A percentile compares a stretch with the other conserved stretches of the same genome.
Conservation (phyloP, 30 jellyfish, hydroid and myxozoan genomes). For the Catostylus mosaicus region DNA sequence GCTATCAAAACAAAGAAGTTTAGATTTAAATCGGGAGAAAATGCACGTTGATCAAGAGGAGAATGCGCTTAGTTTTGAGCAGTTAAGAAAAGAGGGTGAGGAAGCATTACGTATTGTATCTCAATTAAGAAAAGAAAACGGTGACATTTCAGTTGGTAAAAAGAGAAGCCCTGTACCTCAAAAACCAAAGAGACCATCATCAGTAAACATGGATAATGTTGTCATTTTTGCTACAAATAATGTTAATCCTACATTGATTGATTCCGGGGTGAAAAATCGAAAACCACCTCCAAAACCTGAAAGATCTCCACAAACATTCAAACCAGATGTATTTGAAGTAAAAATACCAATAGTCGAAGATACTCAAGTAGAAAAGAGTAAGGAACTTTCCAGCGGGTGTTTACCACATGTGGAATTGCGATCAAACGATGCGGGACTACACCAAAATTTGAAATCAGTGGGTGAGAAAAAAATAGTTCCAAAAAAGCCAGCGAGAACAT, state of each 20-base stretch:
- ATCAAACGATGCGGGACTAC: conserved; percentile 28
- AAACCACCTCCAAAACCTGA: conserved; percentile 50
- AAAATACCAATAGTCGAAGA: not conserved
- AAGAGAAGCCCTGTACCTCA: conserved; percentile 53
- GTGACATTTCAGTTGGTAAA: conserved; percentile 1
- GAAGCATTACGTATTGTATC: conserved; percentile 55
- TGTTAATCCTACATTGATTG: not conserved
- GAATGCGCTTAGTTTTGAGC: not conserved
- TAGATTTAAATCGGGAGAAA: conserved; percentile 18
- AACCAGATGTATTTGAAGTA: conserved; percentile 28
- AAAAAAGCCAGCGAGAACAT: conserved; percentile 59
- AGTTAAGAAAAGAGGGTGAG: conserved; percentile 51
- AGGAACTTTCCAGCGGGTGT: not conserved
- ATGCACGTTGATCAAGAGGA: not conserved
- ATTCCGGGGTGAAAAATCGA: not conserved
- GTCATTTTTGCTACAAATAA: not conserved
- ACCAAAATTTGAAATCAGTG: conserved; percentile 11
- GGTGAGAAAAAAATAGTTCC: conserved; percentile 32
- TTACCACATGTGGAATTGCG: conserved; percentile 23
- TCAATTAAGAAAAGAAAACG: conserved; percentile 22
- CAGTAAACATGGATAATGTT: conserved; percentile 67
- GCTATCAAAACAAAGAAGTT: conserved; percentile 41
- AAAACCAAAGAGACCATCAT: conserved; percentile 66
- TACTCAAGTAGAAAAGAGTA: not conserved
- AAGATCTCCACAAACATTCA: conserved; percentile 19